phyloP scores from a whole-genome alignment of 2,797 vertebrate genomes.

The Brachyalestes nurse region DNA sequence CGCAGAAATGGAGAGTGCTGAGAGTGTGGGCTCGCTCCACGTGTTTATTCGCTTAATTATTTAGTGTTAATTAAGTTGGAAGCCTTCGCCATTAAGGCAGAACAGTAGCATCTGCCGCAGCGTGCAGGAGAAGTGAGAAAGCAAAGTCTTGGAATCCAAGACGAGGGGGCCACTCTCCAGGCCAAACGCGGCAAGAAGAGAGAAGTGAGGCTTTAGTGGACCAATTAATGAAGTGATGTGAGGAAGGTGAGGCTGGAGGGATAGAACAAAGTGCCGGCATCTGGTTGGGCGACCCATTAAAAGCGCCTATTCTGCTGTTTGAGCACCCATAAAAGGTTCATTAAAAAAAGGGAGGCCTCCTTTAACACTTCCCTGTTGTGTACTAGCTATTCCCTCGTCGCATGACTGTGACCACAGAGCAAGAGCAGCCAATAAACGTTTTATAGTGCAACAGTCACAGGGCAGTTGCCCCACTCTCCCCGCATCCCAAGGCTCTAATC shows the following conservation, averaged over 20 bases:
- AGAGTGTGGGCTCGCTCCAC: conserved; percentile 54
- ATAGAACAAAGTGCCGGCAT: conserved; percentile 66
- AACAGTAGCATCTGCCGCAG: conserved; percentile 72
- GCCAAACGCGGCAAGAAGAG: conserved; percentile 42
- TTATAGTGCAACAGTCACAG: conserved; percentile 67
- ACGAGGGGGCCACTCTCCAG: conserved; percentile 38
- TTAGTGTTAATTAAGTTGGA: conserved; percentile 76
- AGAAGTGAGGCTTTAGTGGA: conserved; percentile 65
- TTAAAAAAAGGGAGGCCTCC: conserved; percentile 66
- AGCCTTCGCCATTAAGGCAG: conserved; percentile 69
- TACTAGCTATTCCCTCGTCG: conserved; percentile 62
- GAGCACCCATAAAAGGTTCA: conserved; percentile 74
- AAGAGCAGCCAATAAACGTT: conserved; percentile 68
- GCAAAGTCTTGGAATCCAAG: conserved; percentile 45
- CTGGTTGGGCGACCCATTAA: conserved; percentile 70
- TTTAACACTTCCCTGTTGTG: conserved; percentile 70
- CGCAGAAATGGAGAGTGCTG: conserved; percentile 46
- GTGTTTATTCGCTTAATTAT: conserved; percentile 76
- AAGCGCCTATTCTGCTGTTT: conserved; percentile 73
- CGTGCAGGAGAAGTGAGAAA: conserved; percentile 54
- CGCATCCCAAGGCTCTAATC: conserved; percentile 58
- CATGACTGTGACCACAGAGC: conserved; percentile 61
- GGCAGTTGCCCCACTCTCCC: conserved; percentile 60
- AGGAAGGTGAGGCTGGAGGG: conserved; percentile 59
- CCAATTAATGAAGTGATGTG: conserved; percentile 73